Evolutionary conservation across 1,140 invertebrate species (phyloP).

Genomic region (Dolichoris vasculosae): DNA sequence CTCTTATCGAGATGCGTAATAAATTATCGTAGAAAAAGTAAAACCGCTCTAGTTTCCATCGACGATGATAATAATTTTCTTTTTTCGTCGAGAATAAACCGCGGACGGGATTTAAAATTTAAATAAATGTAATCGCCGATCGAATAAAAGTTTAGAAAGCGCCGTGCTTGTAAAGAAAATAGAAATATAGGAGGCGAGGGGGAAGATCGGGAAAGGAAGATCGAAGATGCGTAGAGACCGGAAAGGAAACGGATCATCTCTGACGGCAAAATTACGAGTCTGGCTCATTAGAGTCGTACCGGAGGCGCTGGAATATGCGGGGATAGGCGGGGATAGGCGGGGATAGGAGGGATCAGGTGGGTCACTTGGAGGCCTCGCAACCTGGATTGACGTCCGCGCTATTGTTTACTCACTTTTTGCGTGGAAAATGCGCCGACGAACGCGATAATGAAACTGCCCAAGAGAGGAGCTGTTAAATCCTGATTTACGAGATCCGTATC

Average conservation of each 20-base stretch:
- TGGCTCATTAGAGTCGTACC: conserved; percentile 44
- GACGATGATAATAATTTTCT: too few species aligned
- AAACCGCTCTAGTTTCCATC: too few species aligned
- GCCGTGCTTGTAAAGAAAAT: too few species aligned
- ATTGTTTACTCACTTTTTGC: conserved; percentile 39
- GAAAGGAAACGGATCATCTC: background rate
- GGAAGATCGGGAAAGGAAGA: too few species aligned
- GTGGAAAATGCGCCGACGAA: background rate
- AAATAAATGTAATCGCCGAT: too few species aligned
- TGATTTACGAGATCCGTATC: conserved; percentile 40
- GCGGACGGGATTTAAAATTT: too few species aligned
- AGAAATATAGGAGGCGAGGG: too few species aligned
- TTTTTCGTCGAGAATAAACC: too few species aligned
- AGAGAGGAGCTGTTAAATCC: background rate
- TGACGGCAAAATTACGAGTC: conserved; percentile 17
- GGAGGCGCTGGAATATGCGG: too few species aligned
- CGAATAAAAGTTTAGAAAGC: too few species aligned
- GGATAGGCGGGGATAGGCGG: background rate
- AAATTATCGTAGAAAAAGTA: background rate
- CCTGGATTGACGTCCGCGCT: background rate
- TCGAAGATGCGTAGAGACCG: too few species aligned
- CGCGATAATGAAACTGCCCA: conserved; percentile 11
- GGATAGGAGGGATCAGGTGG: background rate
- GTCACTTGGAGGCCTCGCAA: background rate
- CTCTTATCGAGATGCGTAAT: background rate